Evolutionary conservation across 2,113 vertebrate species (phyloP).

Genomic region (Malurus alboscapulatus): DNA sequence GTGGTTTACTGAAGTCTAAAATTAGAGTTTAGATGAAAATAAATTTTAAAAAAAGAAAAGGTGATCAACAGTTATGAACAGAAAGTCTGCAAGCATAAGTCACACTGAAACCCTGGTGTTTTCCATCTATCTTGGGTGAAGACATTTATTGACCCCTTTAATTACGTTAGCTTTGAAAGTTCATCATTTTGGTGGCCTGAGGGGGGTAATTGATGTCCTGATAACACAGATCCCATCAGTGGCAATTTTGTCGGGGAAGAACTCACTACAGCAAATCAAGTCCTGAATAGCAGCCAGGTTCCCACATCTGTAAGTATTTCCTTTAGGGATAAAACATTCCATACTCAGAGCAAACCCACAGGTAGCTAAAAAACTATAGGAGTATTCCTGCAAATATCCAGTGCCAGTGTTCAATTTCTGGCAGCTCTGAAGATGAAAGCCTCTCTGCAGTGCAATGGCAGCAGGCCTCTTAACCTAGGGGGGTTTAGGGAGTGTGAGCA

Average conservation of each 20-base stretch:
- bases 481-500: background rate
- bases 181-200: background rate
- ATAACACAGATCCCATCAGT: background rate
- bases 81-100: background rate
- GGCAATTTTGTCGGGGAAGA: background rate
- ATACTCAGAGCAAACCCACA: background rate
- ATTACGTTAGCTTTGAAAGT: background rate
- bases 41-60: background rate
- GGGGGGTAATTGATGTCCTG: background rate
- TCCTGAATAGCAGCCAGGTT: background rate
- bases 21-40: background rate
- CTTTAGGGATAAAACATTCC: background rate
- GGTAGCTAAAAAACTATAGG: background rate
- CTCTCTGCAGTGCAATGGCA: background rate
- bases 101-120: background rate
- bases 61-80: background rate
- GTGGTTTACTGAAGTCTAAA: background rate
- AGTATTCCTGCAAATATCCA: background rate
- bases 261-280: background rate
- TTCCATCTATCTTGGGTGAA: rapidly evolving
- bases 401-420: background rate
- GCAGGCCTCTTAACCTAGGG: background rate
- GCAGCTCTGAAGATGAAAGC: background rate
- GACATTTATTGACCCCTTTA: background rate
- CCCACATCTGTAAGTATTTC: background rate